Evolutionary conservation across 1,140 invertebrate genomes (phyloP), one percentile per base, ranked within the genome.

Genomic region (Atopsyche davidsoni): DNA sequence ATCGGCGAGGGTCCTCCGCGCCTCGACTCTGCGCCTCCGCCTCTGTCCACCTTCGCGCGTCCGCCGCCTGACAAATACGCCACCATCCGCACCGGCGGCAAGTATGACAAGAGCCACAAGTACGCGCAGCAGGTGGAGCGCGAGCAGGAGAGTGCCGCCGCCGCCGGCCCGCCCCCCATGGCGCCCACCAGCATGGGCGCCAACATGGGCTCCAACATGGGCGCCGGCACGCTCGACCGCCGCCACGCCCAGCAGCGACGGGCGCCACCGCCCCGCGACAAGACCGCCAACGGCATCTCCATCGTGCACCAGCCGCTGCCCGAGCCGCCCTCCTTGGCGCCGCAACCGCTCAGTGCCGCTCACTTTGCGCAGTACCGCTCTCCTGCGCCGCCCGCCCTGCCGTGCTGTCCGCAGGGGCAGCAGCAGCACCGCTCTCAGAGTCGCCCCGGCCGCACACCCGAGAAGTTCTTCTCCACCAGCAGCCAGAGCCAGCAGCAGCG

Each of bases 1-100:
- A 58, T 55, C 42, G 52, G 46, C 9, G 57, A 55, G 21, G 18
- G 14, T 10, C 52, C 53, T 6, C 68, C 67, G 51, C 63, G 65
- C 55, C 21, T 53, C 3, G 61, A 62, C 51, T 64, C 65, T 31
- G 43, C 59, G 2, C 62, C 66, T 11, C 63, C 59, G 2, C 62
- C 66, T 11, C 63, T 66, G 46, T 64, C 63, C 55, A 66, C 67
- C 9, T 66, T 67, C 63, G 56, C 64, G 7, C 57, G 60, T 28
- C 58, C 64, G 14, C 59, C 61, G 14, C 23, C 55, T 32, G 69
- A 72, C 57, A 72, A 72, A 53, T 72, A 70, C 59, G 69, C 69
- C 2, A 70, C 69, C 2, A 68, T 69, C 28, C 64, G 67, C 3
- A 58, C 57, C 3, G 57, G 57, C 9, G 57, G 57, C 23, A 58